Conservation (phyloP, 2,113 vertebrate genomes). For the Anhinga rufa region DNA sequence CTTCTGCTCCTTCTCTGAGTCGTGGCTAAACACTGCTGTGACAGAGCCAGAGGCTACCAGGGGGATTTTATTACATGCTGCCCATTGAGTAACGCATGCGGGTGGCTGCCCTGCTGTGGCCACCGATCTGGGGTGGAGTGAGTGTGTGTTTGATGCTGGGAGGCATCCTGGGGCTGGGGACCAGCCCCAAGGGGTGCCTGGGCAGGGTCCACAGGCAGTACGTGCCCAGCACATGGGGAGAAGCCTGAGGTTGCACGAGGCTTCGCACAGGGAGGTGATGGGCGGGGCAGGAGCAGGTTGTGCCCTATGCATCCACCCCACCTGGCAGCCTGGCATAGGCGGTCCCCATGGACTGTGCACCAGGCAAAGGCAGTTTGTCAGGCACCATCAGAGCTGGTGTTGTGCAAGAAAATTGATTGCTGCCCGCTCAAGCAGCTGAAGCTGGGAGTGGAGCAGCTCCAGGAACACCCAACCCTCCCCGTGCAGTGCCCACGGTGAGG, state of each 20-base stretch:
- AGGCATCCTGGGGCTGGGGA: not conserved
- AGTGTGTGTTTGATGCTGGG: not conserved
- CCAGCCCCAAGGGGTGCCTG: not conserved
- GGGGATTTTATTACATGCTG: not conserved
- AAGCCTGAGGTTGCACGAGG: not conserved
- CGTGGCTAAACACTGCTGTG: not conserved
- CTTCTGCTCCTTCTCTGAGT: not conserved
- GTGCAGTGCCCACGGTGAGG: rapidly evolving
- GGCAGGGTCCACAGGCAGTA: rapidly evolving
- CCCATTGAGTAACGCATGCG: not conserved
- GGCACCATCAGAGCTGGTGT: not conserved
- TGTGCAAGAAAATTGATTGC: not conserved
- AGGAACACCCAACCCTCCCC: rapidly evolving
- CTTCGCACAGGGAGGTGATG: not conserved
- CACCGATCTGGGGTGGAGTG: not conserved
- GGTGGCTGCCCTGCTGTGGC: not conserved
- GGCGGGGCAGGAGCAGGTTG: not conserved
- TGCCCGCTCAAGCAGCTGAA: not conserved
- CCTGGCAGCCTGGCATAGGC: not conserved
- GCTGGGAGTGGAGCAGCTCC: not conserved
- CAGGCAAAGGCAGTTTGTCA: not conserved
- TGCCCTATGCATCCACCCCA: not conserved
- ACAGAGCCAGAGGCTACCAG: not conserved
- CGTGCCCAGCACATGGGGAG: no score
- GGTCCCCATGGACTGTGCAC: rapidly evolving